Base-by-base conservation (phyloP, 2,888 invertebrate genomes). In the Pollenia amentaria region DNA sequence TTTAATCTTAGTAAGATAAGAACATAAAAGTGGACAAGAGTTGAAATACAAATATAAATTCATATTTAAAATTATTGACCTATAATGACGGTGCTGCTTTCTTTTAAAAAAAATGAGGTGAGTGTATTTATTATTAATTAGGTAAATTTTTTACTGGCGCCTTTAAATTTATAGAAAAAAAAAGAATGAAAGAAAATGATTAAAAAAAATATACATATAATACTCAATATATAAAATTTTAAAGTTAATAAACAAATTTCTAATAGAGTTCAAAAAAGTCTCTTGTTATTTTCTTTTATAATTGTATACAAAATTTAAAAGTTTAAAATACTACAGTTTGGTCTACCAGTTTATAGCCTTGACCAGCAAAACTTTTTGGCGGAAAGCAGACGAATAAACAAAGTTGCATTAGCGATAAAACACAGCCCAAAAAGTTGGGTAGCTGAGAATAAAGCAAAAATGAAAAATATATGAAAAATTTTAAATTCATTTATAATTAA, bases 361-460 rank as follows among this genome's bases (percentile, higher is more conserved):
- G 93, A 48, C 93, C 93, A 38, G 91, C 78, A 88, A 94, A 92
- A 75, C 90, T 92, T 81, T 92, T 92, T 46, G 93, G 92, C 16
- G 97, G 97, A 92, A 96, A 97, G 89, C 96, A 94, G 21, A 96
- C 93, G 93, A 98, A 98, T 14, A 98, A 88, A 48, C 91, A 90
- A 62, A 93, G 94, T 93, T 98, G 98, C 89, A 95, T 94, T 57
- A 95, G 92, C 3, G 97, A 96, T 73, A 98, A 92, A n/a, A 95
- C 89, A 86, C 95, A 95, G 46, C 97, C 97, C 89, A 97, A 93
- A 70, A 96, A 94, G 93, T 98, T 98, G 55, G 98, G 97, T 88
- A 96, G 94, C 97, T 97, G 89, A 88, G 72, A 72, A 69, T 18
- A 72, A 16, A 55, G 42, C n/a, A 65, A 76, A 14, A 12, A 60